Evolutionary conservation across 2,113 vertebrate species (phyloP).

Genomic region (Hymenochirus boettgeri): DNA sequence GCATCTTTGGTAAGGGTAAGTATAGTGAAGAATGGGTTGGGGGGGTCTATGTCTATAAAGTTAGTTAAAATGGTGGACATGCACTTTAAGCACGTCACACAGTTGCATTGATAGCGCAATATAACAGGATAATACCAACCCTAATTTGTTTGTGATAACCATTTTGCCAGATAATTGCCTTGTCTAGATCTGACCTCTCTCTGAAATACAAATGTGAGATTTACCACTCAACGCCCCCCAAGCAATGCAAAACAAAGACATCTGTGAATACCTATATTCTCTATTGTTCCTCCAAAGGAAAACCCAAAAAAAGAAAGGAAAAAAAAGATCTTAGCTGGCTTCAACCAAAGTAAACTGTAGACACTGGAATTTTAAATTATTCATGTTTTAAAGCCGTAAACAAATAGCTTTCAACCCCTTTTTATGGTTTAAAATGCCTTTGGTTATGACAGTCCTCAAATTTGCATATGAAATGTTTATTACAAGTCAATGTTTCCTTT

Average conservation of each 20-base stretch:
- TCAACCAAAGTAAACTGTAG: not conserved
- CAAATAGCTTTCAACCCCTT: not conserved
- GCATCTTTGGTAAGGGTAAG: too few species aligned
- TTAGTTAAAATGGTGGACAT: too few species aligned
- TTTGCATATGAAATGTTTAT: too few species aligned
- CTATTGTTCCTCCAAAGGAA: slow-evolving; percentile 3
- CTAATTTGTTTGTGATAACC: too few species aligned
- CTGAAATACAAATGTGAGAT: not conserved
- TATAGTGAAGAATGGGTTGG: too few species aligned
- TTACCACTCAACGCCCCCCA: not conserved
- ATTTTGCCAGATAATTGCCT: not conserved
- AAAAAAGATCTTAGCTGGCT: not conserved
- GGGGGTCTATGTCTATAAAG: too few species aligned
- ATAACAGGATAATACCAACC: too few species aligned
- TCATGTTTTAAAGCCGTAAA: not conserved
- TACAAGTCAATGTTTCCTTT: too few species aligned
- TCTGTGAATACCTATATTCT: slow-evolving; percentile 1
- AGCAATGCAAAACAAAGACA: slow-evolving; percentile 23
- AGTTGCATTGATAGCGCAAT: too few species aligned
- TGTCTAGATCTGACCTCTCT: not conserved
- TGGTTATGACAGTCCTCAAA: not conserved
- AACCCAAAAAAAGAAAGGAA: too few species aligned
- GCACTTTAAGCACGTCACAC: too few species aligned
- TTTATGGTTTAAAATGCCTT: not conserved
- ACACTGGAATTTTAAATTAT: not conserved